Evolutionary conservation across 2,888 invertebrate species (phyloP), one percentile per base, ranked within the genome.

Genomic region (Palloptera scutellata): DNA sequence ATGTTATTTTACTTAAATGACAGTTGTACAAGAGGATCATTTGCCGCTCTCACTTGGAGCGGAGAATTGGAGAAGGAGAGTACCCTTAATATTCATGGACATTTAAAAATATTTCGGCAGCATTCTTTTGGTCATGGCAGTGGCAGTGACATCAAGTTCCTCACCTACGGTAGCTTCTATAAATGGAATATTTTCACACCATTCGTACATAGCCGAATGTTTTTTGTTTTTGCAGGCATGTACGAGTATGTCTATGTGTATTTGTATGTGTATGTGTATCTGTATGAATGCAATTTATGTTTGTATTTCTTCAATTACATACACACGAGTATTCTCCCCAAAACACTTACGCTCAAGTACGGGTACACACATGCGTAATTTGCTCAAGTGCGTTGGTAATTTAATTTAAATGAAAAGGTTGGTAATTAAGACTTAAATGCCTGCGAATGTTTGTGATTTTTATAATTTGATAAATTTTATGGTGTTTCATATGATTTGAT

Each of bases 401-500:
- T 66, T 70, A 64, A 70, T 67, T 67, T 67, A 67, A 70, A 67
- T 64, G 69, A 62, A 62, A 65, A 45, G 59, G 59, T 62, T 60
- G 68, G 64, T 68, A 68, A 68, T 68, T 68, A 68, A 52, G 68
- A 30, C 58, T 55, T 57, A 41, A 45, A 40, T 60, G 51, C 17
- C 11, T 40, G 19, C 30, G 30, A 30, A 30, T 60, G 66, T 43
- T 30, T 63, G 60, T n/a, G 63, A 69, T 66, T 66, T 63, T 69
- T 51, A 69, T 66, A 61, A 64, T 69, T 69, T 66, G 70, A 67
- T 67, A 67, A 67, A 60, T 58, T 67, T 67, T 61, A 70, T 70
- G 64, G 30, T 61, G 40, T 66, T 66, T 61, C 55, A 66, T 66
- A 66, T 42, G 66, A 61, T 64, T 66, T 62, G 51, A 54, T 54